Base-by-base conservation (phyloP, 2,888 invertebrate species). In the Corythucha ciliata region DNA sequence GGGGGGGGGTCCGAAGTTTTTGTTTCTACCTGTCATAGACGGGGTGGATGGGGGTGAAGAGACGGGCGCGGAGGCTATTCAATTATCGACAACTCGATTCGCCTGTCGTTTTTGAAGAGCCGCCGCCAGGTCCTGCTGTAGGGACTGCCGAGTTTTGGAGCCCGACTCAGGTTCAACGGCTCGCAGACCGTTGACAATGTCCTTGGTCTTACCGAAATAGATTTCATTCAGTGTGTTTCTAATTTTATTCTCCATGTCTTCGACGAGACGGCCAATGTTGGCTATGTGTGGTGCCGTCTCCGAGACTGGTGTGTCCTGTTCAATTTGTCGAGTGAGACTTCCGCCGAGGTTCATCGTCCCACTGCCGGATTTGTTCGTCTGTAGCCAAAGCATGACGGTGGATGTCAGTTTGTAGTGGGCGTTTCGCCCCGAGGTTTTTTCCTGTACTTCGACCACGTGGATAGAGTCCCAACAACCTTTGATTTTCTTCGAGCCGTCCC, bases 391-490 rank as follows among this genome's bases (percentile, higher is more conserved):
- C 97, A 98, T 99, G 0, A 92, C 94, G 0, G 98, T 98, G 0
- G 96, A 97, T 36, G 97, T 98, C 65, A 99, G 77, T 74, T 98
- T 98, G 69, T 98, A 98, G 69, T 96, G 94, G 21, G 96, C 96
- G 62, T 82, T 87, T 48, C 92, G 78, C 0, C 94, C 94, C 21
- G 85, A 86, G 41, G 90, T 83, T 70, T 96, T 96, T 68, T 96
- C 94, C 67, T 91, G 90, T 1, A 98, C 96, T 72, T 99, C 98
- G 14, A 98, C 91, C 0, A 99, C 98, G 67, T 99, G 98, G 65
- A 98, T 94, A 2, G 97, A 97, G 69, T 98, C 98, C 98, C 98
- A 99, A 70, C 97, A 97, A 1, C 98, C 98, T 69, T 94, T 94
- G 63, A 97, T 97, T 72, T 92, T 94, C 72, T 91, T 93, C 32